Evolutionary conservation across 2,888 invertebrate genomes (phyloP).

Genomic region (Macaria notata): DNA sequence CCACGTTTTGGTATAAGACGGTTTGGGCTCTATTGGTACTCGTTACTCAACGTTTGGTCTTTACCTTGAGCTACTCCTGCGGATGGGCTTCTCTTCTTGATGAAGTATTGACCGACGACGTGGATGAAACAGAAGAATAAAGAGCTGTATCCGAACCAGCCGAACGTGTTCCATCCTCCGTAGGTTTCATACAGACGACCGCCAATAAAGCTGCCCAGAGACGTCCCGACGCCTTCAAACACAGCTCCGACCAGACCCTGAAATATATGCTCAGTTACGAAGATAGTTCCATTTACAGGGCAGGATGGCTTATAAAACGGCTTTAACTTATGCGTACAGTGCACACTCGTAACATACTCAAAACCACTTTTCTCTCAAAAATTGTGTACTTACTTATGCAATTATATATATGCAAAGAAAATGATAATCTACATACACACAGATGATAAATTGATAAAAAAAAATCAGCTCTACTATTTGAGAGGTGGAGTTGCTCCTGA

Average conservation of each 20-base stretch:
- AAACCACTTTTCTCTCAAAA: too few relatives aligned
- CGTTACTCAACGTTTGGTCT: conserved; percentile 22
- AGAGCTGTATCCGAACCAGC: conserved; percentile 87
- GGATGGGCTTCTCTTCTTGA: conserved; percentile 46
- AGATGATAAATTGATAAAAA: too few relatives aligned
- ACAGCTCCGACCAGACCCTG: conserved; percentile 93
- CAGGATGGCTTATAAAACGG: too few relatives aligned
- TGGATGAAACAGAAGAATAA: conserved; percentile 84
- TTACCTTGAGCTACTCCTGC: conserved; percentile 56
- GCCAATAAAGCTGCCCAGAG: conserved; percentile 90
- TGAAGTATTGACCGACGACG: conserved; percentile 70
- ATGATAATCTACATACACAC: too few relatives aligned
- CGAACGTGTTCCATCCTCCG: conserved; percentile 86
- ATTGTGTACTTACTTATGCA: too few relatives aligned
- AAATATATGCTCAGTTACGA: not conserved
- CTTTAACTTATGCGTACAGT: too few relatives aligned
- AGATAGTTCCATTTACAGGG: too few relatives aligned
- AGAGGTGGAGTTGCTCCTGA: too few relatives aligned
- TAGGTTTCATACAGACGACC: conserved; percentile 85
- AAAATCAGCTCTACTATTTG: too few relatives aligned
- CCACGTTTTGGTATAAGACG: too few relatives aligned
- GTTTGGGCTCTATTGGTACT: not conserved
- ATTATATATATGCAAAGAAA: too few relatives aligned
- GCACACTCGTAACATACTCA: too few relatives aligned
- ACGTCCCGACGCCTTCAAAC: conserved; percentile 93